Base-by-base conservation (phyloP, 37 sponge, comb jelly and placozoan genomes). In the Spongilla lacustris region DNA sequence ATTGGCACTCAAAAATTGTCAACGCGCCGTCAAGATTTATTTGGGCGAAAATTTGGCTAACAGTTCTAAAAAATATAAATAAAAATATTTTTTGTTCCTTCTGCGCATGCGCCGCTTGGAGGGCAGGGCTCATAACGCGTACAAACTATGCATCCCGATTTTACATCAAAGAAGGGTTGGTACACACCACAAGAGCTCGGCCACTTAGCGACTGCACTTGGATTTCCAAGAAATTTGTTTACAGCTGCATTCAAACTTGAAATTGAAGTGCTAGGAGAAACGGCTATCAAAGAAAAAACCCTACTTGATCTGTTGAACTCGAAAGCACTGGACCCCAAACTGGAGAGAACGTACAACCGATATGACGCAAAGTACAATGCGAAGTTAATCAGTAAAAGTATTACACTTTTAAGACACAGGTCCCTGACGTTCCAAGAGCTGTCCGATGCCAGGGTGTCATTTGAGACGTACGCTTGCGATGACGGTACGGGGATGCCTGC, bases 301-400 rank as follows among this genome's bases (percentile, higher is more conserved):
- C 35, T 93, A 22, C 72, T 24, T 13, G 48, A 73, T 4, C 49
- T 86, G 31, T 78, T 93, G 37, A 71, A 85, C 5, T 67, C 67
- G 11, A 35, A 68, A 82, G 30, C 37, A 27, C 68, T 89, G 41
- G 71, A 81, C 22, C 8, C 50, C 17, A 79, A 32, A 14, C 72
- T 93, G 14, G 80, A 93, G 31, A 85, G 74, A 24, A 75, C 74
- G 6, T 93, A 89, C 66, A 93, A 93, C 36, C 76, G 21, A 8
- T 70, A 86, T 21, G 36, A 70, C 22, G 86, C 83, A 5, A 33
- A 77, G 27, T 86, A 93, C 82, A 93, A 89, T 84, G 76, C 73
- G 0, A 85, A 86, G 36, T 23, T 73, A 4, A 83, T 86, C 46
- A 86, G 73, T 31, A 79, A 50, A 66, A 89, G 76, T 25, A 31